Conservation (phyloP, 2,797 vertebrate genomes). For the Labroides dimidiatus region DNA sequence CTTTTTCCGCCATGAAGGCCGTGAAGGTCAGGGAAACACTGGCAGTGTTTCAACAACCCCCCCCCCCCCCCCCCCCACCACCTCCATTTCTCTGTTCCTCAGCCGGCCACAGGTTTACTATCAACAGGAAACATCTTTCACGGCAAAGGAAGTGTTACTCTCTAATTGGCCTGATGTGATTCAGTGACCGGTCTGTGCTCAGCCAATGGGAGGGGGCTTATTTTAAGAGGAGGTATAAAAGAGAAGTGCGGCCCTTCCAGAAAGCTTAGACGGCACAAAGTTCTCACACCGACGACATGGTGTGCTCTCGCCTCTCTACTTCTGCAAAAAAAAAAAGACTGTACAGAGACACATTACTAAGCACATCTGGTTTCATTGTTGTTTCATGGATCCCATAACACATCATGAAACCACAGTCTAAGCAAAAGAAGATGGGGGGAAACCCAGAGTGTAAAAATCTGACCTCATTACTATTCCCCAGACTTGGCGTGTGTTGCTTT, state of each 20-base stretch:
- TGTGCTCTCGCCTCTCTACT: constrained; percentile 58
- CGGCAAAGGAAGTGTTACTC: constrained; percentile 90
- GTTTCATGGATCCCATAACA: constrained; percentile 78
- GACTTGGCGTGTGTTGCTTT: constrained; percentile 21
- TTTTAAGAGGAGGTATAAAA: constrained; percentile 96
- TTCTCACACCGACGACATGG: constrained; percentile 64
- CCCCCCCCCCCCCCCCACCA: constrained; percentile 45
- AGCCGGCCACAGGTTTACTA: constrained; percentile 79
- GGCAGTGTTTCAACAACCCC: constrained; percentile 66
- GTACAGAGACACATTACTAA: constrained; percentile 72
- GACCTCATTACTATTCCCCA: constrained; percentile 60
- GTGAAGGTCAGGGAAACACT: constrained; percentile 83
- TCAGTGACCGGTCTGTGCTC: constrained; percentile 81
- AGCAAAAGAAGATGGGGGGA: constrained; percentile 77
- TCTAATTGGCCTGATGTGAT: constrained; percentile 90
- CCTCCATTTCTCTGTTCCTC: constrained; percentile 49
- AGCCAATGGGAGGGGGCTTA: constrained; percentile 90
- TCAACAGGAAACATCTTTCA: constrained; percentile 99
- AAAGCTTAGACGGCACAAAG: constrained; percentile 68
- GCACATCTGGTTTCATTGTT: constrained; percentile 83
- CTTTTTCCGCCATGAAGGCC: constrained; percentile 78
- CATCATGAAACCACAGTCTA: constrained; percentile 79
- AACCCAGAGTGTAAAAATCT: constrained; percentile 65
- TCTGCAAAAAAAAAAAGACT: constrained; percentile 73
- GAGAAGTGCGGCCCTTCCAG: constrained; percentile 58